phyloP scores from a whole-genome alignment of 2,797 vertebrate genomes.

The Heterohyrax brucei region DNA sequence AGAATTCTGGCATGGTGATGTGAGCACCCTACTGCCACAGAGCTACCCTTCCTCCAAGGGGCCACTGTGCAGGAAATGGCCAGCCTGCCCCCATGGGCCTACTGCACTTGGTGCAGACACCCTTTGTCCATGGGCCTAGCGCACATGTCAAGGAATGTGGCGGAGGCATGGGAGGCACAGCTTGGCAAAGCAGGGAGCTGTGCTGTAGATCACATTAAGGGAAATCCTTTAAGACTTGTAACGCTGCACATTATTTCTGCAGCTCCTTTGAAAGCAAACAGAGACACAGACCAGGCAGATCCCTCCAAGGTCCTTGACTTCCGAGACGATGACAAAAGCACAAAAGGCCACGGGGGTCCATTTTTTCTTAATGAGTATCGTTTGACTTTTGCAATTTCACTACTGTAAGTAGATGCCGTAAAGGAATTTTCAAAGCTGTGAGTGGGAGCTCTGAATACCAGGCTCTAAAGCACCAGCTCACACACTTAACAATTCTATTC shows the following conservation, averaged over 20 bases:
- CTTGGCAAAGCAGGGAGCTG: background rate
- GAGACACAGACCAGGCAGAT: background rate
- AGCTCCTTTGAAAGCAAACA: background rate
- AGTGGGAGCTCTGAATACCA: slow-evolving; percentile 77
- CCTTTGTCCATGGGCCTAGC: background rate
- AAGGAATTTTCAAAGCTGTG: slow-evolving; percentile 75
- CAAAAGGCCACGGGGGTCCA: background rate
- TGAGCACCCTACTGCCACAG: background rate
- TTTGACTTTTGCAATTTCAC: slow-evolving; percentile 67
- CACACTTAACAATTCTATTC: slow-evolving; percentile 75
- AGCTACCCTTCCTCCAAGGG: no score
- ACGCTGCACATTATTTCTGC: background rate
- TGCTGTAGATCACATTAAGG: background rate
- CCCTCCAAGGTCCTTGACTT: slow-evolving; percentile 48
- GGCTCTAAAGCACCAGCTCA: slow-evolving; percentile 73
- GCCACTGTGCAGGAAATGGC: background rate
- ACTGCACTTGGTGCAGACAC: no score
- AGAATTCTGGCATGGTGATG: accelerated
- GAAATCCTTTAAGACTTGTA: background rate
- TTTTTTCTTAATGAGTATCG: slow-evolving; percentile 52
- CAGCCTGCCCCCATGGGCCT: background rate
- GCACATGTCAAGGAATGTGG: background rate
- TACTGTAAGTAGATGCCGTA: slow-evolving; percentile 48
- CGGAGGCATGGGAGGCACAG: background rate
- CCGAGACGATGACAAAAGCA: slow-evolving; percentile 63